These are phyloP conservation scores for Uloborus diversus DNA, from an alignment of 1,140 invertebrate genomes.

Conservation along the genomic window DNA sequence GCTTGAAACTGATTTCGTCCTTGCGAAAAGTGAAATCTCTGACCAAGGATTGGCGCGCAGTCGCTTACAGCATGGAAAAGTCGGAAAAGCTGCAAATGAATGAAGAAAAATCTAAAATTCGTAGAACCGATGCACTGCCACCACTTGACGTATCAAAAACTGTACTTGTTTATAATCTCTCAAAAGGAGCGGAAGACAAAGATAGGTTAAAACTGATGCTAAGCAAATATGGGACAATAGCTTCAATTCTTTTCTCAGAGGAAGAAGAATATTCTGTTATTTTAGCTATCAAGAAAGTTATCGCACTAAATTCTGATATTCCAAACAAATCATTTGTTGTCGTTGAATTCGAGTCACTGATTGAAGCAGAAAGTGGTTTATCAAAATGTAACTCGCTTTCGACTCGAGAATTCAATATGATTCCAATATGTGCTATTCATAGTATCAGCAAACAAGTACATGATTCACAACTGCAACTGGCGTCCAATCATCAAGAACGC, in stretches of 20 bases:
- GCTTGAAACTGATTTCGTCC: conserved; percentile 76
- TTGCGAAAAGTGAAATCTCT: conserved; percentile 78
- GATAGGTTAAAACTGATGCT: neutral
- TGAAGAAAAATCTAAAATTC: conserved; percentile 86
- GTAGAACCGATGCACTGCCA: conserved; percentile 84
- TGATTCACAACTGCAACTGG: too few relatives aligned
- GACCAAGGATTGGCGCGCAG: conserved; percentile 91
- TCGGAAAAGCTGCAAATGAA: conserved; percentile 90
- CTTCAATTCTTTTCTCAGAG: neutral
- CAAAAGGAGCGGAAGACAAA: neutral
- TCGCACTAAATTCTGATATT: neutral
- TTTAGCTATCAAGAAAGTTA: neutral
- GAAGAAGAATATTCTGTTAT: too few relatives aligned
- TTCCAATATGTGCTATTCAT: too few relatives aligned
- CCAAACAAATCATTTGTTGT: conserved; percentile 72
- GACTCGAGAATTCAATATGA: too few relatives aligned
- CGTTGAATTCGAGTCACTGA: conserved; percentile 72
- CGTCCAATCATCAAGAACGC: too few relatives aligned
- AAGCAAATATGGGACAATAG: neutral
- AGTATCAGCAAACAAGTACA: too few relatives aligned
- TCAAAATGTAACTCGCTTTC: too few relatives aligned
- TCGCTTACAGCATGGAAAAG: conserved; percentile 80
- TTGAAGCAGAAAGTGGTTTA: neutral
- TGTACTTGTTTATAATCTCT: conserved; percentile 29
- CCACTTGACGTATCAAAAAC: conserved; percentile 86